These are phyloP conservation scores for Chrysocyon brachyurus DNA, from an alignment of 2,797 vertebrate genomes.

Conservation along the genomic window DNA sequence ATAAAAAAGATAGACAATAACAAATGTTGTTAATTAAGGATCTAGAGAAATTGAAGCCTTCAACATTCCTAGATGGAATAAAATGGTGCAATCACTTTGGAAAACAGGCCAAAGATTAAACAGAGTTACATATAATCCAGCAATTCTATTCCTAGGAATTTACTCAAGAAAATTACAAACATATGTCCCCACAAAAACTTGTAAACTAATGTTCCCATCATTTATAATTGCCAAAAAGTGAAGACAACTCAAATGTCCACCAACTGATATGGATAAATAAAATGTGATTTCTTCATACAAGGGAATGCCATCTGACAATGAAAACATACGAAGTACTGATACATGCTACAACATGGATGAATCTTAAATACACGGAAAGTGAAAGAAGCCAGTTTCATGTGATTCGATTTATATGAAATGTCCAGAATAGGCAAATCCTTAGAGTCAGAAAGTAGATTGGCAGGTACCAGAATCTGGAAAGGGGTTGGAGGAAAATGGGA, in stretches of 20 bases:
- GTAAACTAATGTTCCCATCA: not conserved
- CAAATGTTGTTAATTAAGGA: not conserved
- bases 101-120: not conserved
- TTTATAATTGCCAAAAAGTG: not conserved
- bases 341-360: not conserved
- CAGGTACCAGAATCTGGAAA: not conserved
- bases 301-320: not conserved
- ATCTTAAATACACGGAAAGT: not conserved
- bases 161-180: not conserved
- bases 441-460: not conserved
- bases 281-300: not conserved
- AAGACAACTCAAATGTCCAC: not conserved
- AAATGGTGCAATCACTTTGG: not conserved
- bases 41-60: not conserved
- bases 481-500: not conserved
- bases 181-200: not conserved
- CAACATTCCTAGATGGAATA: not conserved
- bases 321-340: not conserved
- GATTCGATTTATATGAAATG: not conserved
- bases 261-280: not conserved
- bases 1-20: not conserved
- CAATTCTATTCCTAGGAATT: not conserved
- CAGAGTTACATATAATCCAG: not conserved
- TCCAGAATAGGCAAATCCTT: not conserved
- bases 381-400: not conserved